phyloP scores from a whole-genome alignment of 2,113 vertebrate genomes.

The Gobiocypris rarus region DNA sequence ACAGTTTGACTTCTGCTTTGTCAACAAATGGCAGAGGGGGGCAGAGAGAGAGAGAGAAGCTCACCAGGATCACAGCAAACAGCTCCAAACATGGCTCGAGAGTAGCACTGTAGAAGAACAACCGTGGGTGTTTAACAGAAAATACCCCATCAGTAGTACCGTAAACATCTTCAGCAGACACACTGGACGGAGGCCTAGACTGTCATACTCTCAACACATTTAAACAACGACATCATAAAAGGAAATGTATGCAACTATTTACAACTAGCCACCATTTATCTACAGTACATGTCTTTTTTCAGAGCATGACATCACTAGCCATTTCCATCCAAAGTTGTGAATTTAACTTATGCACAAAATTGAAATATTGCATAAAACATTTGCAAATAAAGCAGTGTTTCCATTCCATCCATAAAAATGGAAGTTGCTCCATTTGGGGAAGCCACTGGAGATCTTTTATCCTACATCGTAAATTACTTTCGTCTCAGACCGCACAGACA shows the following conservation, averaged over 20 bases:
- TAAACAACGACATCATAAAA: conserved; percentile 79
- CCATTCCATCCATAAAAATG: too few species aligned
- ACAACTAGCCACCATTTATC: conserved; percentile 36
- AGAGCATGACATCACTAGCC: background rate
- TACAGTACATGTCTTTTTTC: conserved; percentile 18
- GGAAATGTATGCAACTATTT: conserved; percentile 76
- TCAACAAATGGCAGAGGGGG: conserved; percentile 71
- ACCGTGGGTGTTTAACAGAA: conserved; percentile 65
- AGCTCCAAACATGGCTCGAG: conserved; percentile 79
- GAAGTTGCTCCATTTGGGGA: too few species aligned
- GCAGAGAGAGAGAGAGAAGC: conserved; percentile 62
- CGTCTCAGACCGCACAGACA: too few species aligned
- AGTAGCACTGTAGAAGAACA: conserved; percentile 64
- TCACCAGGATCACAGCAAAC: conserved; percentile 67
- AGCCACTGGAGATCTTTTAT: too few species aligned
- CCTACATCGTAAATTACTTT: too few species aligned
- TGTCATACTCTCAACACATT: conserved; percentile 70
- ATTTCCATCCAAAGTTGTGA: too few species aligned
- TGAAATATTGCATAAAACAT: too few species aligned
- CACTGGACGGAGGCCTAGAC: conserved; percentile 66
- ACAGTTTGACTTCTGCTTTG: conserved; percentile 74
- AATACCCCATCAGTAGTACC: conserved; percentile 62
- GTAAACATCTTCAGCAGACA: conserved; percentile 73
- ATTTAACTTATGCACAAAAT: too few species aligned
- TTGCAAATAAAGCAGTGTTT: too few species aligned